Base-by-base conservation (phyloP, 2,113 vertebrate genomes). In the Dasyprocta punctata region DNA sequence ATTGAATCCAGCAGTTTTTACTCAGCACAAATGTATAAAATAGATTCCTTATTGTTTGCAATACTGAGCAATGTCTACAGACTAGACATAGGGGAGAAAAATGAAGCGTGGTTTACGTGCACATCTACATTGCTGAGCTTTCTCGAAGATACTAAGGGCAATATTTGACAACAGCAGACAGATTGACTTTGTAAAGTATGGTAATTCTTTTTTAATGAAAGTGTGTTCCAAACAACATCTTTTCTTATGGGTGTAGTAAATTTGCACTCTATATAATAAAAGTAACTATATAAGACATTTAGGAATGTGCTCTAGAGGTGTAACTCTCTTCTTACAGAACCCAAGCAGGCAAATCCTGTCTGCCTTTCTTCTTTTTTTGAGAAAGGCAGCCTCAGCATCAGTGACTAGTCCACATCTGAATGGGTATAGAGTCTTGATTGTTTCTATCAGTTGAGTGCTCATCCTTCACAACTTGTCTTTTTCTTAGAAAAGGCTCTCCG, bases 1-100 rank as follows among this genome's bases (percentile, higher is more conserved):
- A 97, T 94, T 84, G 90, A 95, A 97, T 88, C 65, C n/a, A 92
- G 87, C 56, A 61, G n/a, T 65, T 96, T 97, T 96, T 89, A 63
- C 96, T 96, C 5, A 33, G 87, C 87, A 93, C 78, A 86, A 67
- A 80, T 30, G n/a, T 83, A 44, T 56, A 82, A 97, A 95, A 93
- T 36, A 73, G 83, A 93, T 94, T 36, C 67, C 24, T 82, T 92
- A 61, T 41, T 87, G 54, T 93, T 93, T 61, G 81, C 90, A 36
- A 4, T 81, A 82, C 49, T 33, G 26, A 94, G 65, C 52, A 63
- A 95, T 71, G 67, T 52, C 90, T 90, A 22, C 26, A 78, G 16
- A 91, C 65, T 47, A 95, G 92, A 93, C 33, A 33, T 75, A 86
- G 44, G 56, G n/a, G 81, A 92, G 38, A 69, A 80, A 77, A 93